Conservation (phyloP, 2,888 invertebrate species). For the Torymus aiolomorphi region DNA sequence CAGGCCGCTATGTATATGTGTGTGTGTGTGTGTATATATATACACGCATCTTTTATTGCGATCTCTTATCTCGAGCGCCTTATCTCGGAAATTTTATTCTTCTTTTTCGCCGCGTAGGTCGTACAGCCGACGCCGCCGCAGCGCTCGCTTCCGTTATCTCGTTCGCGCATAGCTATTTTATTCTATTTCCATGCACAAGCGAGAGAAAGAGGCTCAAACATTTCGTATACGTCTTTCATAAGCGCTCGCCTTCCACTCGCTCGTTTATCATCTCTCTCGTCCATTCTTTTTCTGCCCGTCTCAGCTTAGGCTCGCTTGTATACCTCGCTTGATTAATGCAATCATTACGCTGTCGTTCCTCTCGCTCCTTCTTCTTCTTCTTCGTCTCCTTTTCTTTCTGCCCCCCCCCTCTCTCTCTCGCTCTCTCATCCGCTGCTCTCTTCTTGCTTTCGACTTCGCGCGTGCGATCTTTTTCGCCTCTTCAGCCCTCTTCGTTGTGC, state of each 20-base stretch:
- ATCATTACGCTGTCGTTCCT: slow-evolving; percentile 44
- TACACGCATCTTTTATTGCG: slow-evolving; percentile 37
- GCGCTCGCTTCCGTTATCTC: slow-evolving; percentile 40
- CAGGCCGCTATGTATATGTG: too few relatives aligned
- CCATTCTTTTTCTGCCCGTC: slow-evolving; percentile 44
- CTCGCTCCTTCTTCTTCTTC: slow-evolving; percentile 4
- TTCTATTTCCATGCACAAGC: slow-evolving; percentile 16
- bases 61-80: slow-evolving; percentile 33
- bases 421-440: not conserved
- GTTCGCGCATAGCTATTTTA: slow-evolving; percentile 35
- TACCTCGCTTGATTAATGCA: slow-evolving; percentile 54
- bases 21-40: too few relatives aligned
- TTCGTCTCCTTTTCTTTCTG: not conserved
- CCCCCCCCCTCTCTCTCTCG: not conserved
- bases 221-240: slow-evolving; percentile 24
- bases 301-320: slow-evolving; percentile 24
- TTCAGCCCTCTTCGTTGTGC: too few relatives aligned
- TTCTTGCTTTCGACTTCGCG: not conserved
- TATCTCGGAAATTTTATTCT: slow-evolving; percentile 25
- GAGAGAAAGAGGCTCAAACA: slow-evolving; percentile 17
- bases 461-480: not conserved
- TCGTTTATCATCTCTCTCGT: slow-evolving; percentile 51
- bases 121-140: not conserved
- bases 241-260: slow-evolving; percentile 20
- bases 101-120: not conserved